A percentile compares a stretch with the other conserved stretches of the same genome.
phyloP scores from a whole-genome alignment of 2,888 invertebrate genomes.

The Nephrotoma appendiculata region DNA sequence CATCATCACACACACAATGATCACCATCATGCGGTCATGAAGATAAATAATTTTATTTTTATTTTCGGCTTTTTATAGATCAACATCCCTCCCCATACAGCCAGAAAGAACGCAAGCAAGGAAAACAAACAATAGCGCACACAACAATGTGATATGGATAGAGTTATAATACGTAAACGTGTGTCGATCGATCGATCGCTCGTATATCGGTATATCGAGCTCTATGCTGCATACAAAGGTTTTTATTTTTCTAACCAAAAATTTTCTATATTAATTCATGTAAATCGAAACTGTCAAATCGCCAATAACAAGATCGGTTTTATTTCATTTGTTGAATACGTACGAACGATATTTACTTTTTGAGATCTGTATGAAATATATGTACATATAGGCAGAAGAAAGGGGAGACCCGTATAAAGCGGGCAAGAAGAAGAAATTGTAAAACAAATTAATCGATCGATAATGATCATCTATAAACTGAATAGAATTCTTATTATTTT shows the following conservation, averaged over 20 bases:
- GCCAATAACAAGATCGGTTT: not conserved
- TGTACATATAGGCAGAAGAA: not conserved
- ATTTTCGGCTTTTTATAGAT: not conserved
- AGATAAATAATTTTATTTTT: not conserved
- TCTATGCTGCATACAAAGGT: not conserved
- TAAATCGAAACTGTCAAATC: not conserved
- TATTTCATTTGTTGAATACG: not conserved
- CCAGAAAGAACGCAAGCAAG: not conserved
- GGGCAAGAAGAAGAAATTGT: not conserved
- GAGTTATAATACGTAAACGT: not conserved
- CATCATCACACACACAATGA: not conserved
- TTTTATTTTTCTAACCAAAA: not conserved
- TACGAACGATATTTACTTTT: not conserved
- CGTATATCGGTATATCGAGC: not conserved
- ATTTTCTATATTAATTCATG: not conserved
- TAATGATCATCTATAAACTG: not conserved
- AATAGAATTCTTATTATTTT: not conserved
- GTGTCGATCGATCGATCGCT: not conserved
- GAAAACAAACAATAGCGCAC: not conserved
- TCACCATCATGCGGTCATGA: not conserved
- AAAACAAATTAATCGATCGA: not conserved
- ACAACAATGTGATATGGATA: not conserved
- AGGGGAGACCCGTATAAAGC: not conserved
- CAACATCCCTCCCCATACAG: not conserved
- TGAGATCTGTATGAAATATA: not conserved